A percentile compares a stretch with the other conserved stretches of the same genome.
phyloP scores from a whole-genome alignment of 2,113 vertebrate genomes.

The Sorex araneus region DNA sequence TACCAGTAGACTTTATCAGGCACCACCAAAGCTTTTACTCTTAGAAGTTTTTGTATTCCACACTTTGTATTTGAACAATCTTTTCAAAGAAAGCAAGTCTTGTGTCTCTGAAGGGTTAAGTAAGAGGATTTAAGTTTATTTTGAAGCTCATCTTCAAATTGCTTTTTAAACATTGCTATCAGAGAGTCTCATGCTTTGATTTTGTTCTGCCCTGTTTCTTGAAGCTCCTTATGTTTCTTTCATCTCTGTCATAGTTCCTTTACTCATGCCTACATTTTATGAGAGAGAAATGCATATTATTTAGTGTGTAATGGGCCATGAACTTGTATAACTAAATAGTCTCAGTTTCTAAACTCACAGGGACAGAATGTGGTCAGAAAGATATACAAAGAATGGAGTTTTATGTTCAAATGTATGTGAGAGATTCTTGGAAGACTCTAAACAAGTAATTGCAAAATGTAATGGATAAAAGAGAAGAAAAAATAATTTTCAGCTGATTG shows the following conservation, averaged over 20 bases:
- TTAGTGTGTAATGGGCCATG: neutral
- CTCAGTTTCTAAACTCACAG: neutral
- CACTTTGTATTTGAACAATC: neutral
- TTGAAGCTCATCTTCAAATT: neutral
- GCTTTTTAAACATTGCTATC: neutral
- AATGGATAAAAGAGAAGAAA: neutral
- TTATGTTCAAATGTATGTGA: conserved; percentile 13
- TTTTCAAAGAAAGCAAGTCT: neutral
- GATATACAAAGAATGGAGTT: neutral
- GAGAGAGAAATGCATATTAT: neutral
- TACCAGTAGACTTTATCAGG: neutral
- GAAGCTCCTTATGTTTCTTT: neutral
- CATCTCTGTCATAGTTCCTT: neutral
- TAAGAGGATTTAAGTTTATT: neutral
- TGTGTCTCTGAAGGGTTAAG: neutral
- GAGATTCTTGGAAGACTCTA: neutral
- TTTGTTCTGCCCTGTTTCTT: neutral
- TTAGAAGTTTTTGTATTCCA: neutral
- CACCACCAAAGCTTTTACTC: neutral
- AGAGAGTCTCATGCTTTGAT: neutral
- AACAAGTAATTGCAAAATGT: neutral
- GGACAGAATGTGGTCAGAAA: neutral
- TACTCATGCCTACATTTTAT: neutral
- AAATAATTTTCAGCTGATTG: conserved; percentile 16
- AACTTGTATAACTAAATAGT: neutral